Evolutionary conservation across 1,140 invertebrate genomes (phyloP), one percentile per base, ranked within the genome.

Genomic region (Phenacoccus solenopsis): DNA sequence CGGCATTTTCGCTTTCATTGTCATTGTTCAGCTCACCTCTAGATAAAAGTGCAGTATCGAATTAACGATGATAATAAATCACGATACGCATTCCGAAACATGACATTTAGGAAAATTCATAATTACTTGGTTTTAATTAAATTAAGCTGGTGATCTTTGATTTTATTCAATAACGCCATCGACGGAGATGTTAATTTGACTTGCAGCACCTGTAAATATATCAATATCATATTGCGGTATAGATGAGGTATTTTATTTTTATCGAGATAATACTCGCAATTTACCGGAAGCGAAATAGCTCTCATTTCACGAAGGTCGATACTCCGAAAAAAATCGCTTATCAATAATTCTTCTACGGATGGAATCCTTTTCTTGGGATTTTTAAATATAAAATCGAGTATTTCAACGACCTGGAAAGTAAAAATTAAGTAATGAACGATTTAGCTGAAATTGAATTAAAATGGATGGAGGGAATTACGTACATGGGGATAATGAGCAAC

Each of bases 281-380:
- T 76, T 75, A 84, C 83, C 68, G 83, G 82, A 38, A 84, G 78
- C 10, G 83, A 82, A 69, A 82, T 80, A 35, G 82, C 81, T 76
- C 89, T 83, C 83, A 94, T 86, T 81, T 94, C 91, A 69, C 91
- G 83, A 56, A 94, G 82, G 80, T 94, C 92, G 71, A 94, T 90
- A 76, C 90, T 91, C 73, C 90, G 82, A 77, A 94, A 94, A 69
- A 93, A 83, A 76, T 93, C 91, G 74, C 88, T 88, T 57, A 89
- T 78, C 57, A 91, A 79, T 75, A 94, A 80, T 77, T 93, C 90
- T 77, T 90, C 87, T 13, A 93, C 80, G 59, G 80, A 86, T 32
- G 90, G 89, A 78, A 84, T 84, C 30, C 80, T 81, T 73, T 76
- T 84, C 77, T 81, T 84, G 72, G 79, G 84, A 78, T 81, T 83